phyloP scores from a whole-genome alignment of 2,797 vertebrate genomes.

The Onychomys torridus region DNA sequence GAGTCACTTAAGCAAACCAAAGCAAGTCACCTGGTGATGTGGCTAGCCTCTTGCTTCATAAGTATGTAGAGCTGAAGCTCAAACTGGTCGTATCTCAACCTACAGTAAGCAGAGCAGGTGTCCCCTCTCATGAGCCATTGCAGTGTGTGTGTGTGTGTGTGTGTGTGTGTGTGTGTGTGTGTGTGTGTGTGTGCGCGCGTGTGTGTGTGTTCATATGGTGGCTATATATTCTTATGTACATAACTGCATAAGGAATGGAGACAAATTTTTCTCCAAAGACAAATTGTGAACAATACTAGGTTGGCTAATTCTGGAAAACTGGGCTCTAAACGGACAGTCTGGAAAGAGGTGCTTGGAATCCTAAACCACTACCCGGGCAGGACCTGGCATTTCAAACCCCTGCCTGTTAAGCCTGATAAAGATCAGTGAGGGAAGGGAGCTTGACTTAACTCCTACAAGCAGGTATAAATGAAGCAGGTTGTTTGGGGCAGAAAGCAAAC shows the following conservation, averaged over 20 bases:
- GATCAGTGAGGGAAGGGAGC: no score
- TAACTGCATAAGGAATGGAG: no score
- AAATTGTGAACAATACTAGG: accelerated
- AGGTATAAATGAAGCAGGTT: accelerated
- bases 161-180: no score
- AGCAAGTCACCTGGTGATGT: no score
- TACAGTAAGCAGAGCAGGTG: no score
- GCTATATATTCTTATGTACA: not conserved
- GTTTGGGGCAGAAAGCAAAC: no score
- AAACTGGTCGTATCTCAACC: no score
- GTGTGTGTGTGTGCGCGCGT: no score
- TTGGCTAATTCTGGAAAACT: not conserved
- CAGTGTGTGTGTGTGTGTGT: no score
- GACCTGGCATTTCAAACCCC: accelerated
- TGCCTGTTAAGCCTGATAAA: accelerated
- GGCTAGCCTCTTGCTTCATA: not conserved
- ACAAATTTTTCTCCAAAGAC: not conserved
- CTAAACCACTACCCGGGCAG: accelerated
- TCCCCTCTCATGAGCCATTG: accelerated
- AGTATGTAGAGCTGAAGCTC: not conserved
- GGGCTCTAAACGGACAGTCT: accelerated
- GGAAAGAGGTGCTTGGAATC: accelerated
- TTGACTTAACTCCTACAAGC: accelerated
- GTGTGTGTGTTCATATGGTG: no score
- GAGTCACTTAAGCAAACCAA: not conserved